A percentile compares a stretch with the other conserved stretches of the same genome.
phyloP scores from a whole-genome alignment of 35 echinoderm and acorn worm genomes.

The Antedon bifida region DNA sequence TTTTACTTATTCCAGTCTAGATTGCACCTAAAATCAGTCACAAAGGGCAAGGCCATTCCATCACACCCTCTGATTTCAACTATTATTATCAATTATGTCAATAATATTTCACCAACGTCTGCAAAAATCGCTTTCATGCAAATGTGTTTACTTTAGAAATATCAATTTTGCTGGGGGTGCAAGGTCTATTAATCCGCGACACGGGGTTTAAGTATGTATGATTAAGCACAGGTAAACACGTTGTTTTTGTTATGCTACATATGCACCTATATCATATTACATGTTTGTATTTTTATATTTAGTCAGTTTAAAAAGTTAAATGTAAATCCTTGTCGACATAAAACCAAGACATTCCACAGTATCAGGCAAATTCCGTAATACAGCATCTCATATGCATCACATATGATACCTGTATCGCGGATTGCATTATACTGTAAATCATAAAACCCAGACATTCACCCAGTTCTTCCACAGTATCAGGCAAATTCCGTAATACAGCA shows the following conservation, averaged over 20 bases:
- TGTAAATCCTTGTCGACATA: not conserved
- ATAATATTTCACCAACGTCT: not conserved
- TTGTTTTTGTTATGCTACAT: not conserved
- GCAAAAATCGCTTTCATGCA: not conserved
- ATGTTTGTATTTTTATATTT: not conserved
- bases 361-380: too few relatives aligned
- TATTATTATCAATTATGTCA: conserved; percentile 1
- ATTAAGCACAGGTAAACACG: not conserved
- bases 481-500: too few relatives aligned
- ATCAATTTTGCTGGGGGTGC: not conserved
- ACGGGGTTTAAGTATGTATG: not conserved
- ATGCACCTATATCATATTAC: not conserved
- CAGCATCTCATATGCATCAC: too few relatives aligned
- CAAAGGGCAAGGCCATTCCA: not conserved
- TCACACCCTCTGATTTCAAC: not conserved
- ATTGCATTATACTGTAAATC: too few relatives aligned
- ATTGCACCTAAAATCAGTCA: not conserved
- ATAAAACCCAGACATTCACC: too few relatives aligned
- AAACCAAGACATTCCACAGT: too few relatives aligned
- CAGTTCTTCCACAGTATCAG: too few relatives aligned
- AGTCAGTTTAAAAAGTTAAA: not conserved
- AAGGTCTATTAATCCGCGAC: not conserved
- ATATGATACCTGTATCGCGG: too few relatives aligned
- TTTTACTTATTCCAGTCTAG: not conserved
- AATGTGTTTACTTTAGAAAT: not conserved